Evolutionary conservation across 2,888 invertebrate species (phyloP), one percentile per base, ranked within the genome.

Genomic region (Choristoneura rosaceana): DNA sequence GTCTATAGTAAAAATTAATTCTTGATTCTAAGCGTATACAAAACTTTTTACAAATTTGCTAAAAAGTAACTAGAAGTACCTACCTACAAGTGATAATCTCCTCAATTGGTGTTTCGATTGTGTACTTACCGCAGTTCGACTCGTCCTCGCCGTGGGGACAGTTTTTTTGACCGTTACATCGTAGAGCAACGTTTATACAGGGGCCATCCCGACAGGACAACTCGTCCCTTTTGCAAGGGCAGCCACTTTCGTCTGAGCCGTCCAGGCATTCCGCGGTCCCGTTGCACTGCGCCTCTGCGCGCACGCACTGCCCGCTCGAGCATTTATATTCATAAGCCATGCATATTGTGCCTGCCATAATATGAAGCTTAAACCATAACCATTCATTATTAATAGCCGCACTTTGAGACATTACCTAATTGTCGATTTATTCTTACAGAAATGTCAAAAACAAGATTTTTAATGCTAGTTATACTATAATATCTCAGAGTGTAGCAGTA

Each of bases 101-200:
- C 52, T 52, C 17, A 45, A 25, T 25, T 62, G 62, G 12, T n/a
- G 33, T 50, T 1, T n/a, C 14, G 25, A 4, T 9, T 33, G 47
- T 10, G 7, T 64, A 85, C 86, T 83, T 86, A 90, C 94, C 94
- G 80, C 95, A 95, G 77, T 93, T 92, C 68, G 81, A 81, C 87
- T 96, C 96, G 81, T 96, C 96, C 80, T 95, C 95, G 74, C 95
- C 95, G 82, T 94, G 93, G 38, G 90, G 84, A 87, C 96, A 96
- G 84, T 96, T 95, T 76, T 79, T 82, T 70, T 87, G 84, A 78
- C 95, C 95, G 85, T 97, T 95, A 88, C 97, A 97, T 80, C 95
- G 92, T 77, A 95, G 94, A 64, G 94, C 93, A 78, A 93, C 89
- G 81, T 95, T 93, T 86, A 96, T 94, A 90, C 97, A 97, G 83